Evolutionary conservation across 2,113 vertebrate species (phyloP).

Genomic region (Perca fluviatilis): DNA sequence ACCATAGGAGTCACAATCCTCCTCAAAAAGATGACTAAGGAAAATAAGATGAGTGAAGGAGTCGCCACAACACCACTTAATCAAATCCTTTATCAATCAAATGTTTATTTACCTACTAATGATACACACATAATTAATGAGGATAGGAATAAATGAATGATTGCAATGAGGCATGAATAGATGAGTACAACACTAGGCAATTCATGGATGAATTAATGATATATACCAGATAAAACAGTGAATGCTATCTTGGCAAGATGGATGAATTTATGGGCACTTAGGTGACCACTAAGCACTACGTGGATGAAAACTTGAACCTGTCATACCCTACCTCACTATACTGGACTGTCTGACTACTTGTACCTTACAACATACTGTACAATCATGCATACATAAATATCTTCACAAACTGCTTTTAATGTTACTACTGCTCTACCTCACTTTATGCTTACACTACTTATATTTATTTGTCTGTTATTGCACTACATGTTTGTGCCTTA

Average conservation of each 20-base stretch:
- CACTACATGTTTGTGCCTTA: too few relatives aligned
- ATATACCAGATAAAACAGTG: neutral
- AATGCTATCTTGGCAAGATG: neutral
- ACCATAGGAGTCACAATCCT: too few relatives aligned
- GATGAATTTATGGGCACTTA: neutral
- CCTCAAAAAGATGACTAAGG: too few relatives aligned
- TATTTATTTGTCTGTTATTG: too few relatives aligned
- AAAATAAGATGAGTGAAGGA: too few relatives aligned
- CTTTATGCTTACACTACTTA: too few relatives aligned
- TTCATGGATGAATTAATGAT: neutral
- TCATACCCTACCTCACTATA: neutral
- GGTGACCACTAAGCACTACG: neutral
- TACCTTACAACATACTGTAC: neutral
- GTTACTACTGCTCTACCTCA: too few relatives aligned
- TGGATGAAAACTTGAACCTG: neutral
- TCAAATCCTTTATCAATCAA: too few relatives aligned
- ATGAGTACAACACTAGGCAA: neutral
- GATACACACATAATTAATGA: neutral
- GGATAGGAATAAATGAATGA: too few relatives aligned
- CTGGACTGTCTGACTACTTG: neutral
- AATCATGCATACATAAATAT: too few relatives aligned
- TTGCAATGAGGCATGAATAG: neutral
- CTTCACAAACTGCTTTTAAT: too few relatives aligned
- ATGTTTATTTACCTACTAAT: neutral
- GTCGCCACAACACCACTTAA: too few relatives aligned